Evolutionary conservation across 2,797 vertebrate genomes (phyloP), one percentile per base, ranked within the genome.

Genomic region (Antrozous pallidus): DNA sequence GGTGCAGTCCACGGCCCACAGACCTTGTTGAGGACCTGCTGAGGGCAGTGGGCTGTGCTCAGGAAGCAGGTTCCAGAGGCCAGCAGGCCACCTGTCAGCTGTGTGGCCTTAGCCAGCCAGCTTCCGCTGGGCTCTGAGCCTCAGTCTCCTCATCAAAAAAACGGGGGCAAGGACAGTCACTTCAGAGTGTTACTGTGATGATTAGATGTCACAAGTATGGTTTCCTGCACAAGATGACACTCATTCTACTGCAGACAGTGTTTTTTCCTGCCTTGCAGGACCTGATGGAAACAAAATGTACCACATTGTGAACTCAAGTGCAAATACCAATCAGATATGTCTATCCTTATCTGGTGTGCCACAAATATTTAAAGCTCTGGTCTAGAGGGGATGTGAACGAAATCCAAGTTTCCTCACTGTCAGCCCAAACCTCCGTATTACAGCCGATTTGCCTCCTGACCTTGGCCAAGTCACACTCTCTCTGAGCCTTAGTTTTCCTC

Each of bases 131-230:
- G 12, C 33, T 61, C 69, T n/a, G 24, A 14, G 42, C 42, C 74
- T 94, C 70, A 75, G 38, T 92, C 58, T 36, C 8, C 45, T 88
- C 33, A n/a, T 69, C 61, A 51, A 51, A 51, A 31, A 45, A 80
- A 61, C n/a, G 31, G 69, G 45, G 36, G 36, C 33, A 42, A 33
- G 0, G 36, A 47, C 3, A 38, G 40, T 24, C 51, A 26, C 63
- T 82, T 40, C 49, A n/a, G n/a, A 85, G 75, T 3, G 38, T 65
- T 8, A 20, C 77, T 28, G 51, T 33, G 20, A 36, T 24, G 18
- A 92, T 42, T 31, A 11, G 22, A 28, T 38, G 54, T 70, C 42
- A 51, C 22, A 20, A 31, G 8, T 4, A 10, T 26, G 54, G 65
- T 33, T 92, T 69, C 49, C 0, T 0, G 77, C 69, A 51, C 20